These are phyloP conservation scores for Elysia chlorotica DNA, from an alignment of 1,140 invertebrate genomes.

Conservation along the genomic window DNA sequence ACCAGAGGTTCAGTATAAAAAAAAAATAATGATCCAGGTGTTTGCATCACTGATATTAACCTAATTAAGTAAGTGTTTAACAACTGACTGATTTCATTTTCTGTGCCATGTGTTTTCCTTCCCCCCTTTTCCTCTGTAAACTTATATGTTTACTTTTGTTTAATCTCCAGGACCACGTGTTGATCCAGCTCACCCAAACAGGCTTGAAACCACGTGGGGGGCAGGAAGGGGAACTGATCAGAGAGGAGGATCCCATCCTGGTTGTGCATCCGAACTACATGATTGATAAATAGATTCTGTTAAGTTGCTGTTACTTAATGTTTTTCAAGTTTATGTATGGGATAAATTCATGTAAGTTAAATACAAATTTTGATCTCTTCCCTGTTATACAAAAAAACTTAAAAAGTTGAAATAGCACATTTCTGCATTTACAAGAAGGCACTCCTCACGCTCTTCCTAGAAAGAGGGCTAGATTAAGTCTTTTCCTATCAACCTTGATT, in stretches of 20 bases:
- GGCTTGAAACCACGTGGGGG: constrained; percentile 64
- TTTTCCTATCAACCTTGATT: no score
- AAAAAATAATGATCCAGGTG: background rate
- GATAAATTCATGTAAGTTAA: background rate
- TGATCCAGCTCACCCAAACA: constrained; percentile 82
- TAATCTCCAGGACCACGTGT: constrained; percentile 78
- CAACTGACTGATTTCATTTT: background rate
- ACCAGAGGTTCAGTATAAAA: no score
- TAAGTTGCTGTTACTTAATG: background rate
- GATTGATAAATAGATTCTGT: constrained; percentile 67
- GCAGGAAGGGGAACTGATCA: constrained; percentile 47
- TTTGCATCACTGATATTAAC: background rate
- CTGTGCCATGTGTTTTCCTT: no score
- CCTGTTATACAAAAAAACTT: no score
- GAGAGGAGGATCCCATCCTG: constrained; percentile 83
- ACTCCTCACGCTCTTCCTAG: no score
- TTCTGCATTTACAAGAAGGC: no score
- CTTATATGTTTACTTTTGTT: no score
- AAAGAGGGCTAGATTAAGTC: no score
- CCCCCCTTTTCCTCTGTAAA: no score
- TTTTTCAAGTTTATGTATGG: background rate
- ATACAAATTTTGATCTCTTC: no score
- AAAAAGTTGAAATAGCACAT: no score
- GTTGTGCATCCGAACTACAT: constrained; percentile 97
- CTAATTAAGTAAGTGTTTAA: background rate